Evolutionary conservation across 2,113 vertebrate species (phyloP).

Genomic region (Daboia siamensis): DNA sequence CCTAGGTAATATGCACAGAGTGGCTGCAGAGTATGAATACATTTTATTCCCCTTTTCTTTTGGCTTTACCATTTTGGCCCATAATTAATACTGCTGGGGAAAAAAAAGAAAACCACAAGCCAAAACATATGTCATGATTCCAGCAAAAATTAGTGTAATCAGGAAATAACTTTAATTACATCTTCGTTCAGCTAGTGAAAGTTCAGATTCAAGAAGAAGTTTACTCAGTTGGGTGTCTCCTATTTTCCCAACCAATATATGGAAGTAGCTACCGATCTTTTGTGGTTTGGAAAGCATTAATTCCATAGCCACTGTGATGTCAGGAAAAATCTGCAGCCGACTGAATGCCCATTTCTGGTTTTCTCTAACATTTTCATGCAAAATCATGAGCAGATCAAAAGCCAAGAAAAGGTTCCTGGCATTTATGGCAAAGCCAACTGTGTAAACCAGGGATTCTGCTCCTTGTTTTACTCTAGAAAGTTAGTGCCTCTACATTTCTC

Average conservation of each 20-base stretch:
- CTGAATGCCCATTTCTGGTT: not conserved
- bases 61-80: not conserved
- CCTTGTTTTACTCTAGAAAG: not conserved
- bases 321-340: not conserved
- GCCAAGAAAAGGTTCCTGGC: too few species aligned
- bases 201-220: not conserved
- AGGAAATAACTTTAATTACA: not conserved
- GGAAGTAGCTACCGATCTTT: not conserved
- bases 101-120: not conserved
- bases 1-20: not conserved
- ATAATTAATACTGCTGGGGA: too few species aligned
- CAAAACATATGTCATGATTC: not conserved
- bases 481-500: not conserved
- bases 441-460: not conserved
- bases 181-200: not conserved
- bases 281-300: not conserved
- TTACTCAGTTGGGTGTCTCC: not conserved
- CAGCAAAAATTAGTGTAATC: not conserved
- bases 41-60: too few species aligned
- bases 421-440: not conserved
- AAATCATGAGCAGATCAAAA: not conserved
- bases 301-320: not conserved
- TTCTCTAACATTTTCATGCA: not conserved
- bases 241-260: not conserved
- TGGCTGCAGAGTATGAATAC: not conserved